phyloP scores from a whole-genome alignment of 2,113 vertebrate genomes.

The Corythornis madagascariensis region DNA sequence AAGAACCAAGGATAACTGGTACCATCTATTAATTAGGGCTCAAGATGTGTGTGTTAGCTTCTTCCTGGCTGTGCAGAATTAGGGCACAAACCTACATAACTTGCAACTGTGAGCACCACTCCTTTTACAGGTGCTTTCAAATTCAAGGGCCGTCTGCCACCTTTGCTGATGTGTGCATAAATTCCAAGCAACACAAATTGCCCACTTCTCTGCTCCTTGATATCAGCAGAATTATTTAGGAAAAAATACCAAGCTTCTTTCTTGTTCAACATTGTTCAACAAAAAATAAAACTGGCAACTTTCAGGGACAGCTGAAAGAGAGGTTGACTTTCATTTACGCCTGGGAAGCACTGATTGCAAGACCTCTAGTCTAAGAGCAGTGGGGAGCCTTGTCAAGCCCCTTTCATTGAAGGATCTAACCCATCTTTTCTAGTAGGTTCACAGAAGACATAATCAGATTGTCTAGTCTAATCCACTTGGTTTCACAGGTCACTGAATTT shows the following conservation, averaged over 20 bases:
- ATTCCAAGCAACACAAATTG: neutral
- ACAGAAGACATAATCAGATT: slow-evolving; percentile 37
- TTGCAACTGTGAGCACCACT: neutral
- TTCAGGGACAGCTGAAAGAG: neutral
- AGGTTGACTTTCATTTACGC: neutral
- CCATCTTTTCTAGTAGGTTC: neutral
- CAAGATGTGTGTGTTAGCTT: neutral
- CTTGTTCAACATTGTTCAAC: neutral
- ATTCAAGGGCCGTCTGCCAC: neutral
- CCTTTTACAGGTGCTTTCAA: neutral
- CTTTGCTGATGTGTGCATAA: neutral
- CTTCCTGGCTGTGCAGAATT: neutral
- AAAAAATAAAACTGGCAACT: neutral
- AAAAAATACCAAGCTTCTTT: neutral
- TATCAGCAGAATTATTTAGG: neutral
- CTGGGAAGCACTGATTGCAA: neutral
- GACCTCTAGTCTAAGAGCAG: neutral
- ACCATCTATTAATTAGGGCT: neutral
- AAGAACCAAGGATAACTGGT: neutral
- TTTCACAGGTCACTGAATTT: slow-evolving; percentile 49
- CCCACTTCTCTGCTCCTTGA: neutral
- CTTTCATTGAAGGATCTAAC: neutral
- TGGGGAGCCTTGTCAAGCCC: neutral
- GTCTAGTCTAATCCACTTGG: slow-evolving; percentile 17
- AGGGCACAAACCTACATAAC: neutral